These are phyloP conservation scores for Dasypogon diadema DNA, from an alignment of 2,888 invertebrate species.

Conservation along the genomic window DNA sequence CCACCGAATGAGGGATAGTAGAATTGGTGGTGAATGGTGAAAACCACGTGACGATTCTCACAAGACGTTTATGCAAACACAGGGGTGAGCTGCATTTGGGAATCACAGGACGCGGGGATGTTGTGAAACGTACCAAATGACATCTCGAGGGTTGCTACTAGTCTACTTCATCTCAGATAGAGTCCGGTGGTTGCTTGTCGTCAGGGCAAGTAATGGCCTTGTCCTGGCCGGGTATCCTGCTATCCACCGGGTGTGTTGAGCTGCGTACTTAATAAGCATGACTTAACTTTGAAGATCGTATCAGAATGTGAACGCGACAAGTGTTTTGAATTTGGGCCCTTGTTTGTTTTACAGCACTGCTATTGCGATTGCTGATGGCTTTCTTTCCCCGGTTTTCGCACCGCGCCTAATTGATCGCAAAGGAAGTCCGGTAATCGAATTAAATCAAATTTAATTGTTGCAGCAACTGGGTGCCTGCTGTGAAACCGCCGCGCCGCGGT, in stretches of 20 bases:
- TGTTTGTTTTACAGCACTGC: slow-evolving; percentile 28
- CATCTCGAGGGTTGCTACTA: slow-evolving; percentile 37
- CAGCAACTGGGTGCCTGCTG: not conserved
- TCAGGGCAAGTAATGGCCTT: not conserved
- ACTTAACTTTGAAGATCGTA: slow-evolving; percentile 48
- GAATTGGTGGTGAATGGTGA: slow-evolving; percentile 30
- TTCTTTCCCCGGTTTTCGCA: no score
- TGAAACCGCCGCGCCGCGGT: not conserved
- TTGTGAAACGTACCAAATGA: slow-evolving; percentile 53
- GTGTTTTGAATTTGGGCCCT: slow-evolving; percentile 46
- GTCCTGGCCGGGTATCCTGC: not conserved
- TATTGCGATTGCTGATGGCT: no score
- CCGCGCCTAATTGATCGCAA: no score
- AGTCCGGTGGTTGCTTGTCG: not conserved
- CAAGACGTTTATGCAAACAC: slow-evolving; percentile 24
- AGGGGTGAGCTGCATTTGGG: not conserved
- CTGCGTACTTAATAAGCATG: slow-evolving; percentile 20
- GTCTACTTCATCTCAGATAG: not conserved
- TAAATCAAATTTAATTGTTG: slow-evolving; percentile 18
- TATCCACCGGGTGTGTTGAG: slow-evolving; percentile 21
- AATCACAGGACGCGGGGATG: not conserved
- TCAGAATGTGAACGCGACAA: slow-evolving; percentile 52
- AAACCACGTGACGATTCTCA: slow-evolving; percentile 51
- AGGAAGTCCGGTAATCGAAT: slow-evolving; percentile 11
- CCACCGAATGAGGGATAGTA: slow-evolving; percentile 2